phyloP scores from a whole-genome alignment of 2,888 invertebrate species.

The Venusia cambrica region DNA sequence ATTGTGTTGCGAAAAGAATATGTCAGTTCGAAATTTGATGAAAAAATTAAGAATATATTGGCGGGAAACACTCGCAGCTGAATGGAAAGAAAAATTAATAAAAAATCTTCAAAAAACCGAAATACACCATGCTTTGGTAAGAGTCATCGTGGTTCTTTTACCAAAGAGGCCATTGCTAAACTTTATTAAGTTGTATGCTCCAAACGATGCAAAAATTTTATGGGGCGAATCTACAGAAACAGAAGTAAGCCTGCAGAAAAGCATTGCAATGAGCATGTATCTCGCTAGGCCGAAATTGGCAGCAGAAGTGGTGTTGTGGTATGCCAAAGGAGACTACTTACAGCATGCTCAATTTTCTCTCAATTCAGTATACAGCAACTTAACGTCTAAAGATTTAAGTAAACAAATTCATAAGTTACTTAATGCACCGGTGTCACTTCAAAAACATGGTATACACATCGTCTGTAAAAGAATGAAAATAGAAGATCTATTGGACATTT shows the following conservation, averaged over 20 bases:
- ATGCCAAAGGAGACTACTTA: slow-evolving; percentile 57
- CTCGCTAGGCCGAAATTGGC: slow-evolving; percentile 49
- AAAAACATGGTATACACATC: slow-evolving; percentile 54
- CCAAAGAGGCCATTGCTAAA: slow-evolving; percentile 34
- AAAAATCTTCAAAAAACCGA: slow-evolving; percentile 31
- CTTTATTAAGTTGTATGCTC: slow-evolving; percentile 45
- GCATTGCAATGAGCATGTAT: slow-evolving; percentile 57
- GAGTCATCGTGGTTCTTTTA: slow-evolving; percentile 44
- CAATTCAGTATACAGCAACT: slow-evolving; percentile 49
- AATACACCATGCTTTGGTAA: slow-evolving; percentile 41
- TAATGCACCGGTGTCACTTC: slow-evolving; percentile 51
- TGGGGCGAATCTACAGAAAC: slow-evolving; percentile 44
- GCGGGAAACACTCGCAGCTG: slow-evolving; percentile 38
- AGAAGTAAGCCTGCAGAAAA: slow-evolving; percentile 43
- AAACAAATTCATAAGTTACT: slow-evolving; percentile 42
- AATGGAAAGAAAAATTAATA: slow-evolving; percentile 38
- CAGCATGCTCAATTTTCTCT: slow-evolving; percentile 53
- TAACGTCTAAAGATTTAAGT: slow-evolving; percentile 33
- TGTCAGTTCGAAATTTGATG: slow-evolving; percentile 37
- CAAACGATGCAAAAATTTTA: slow-evolving; percentile 46
- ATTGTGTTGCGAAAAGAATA: slow-evolving; percentile 35
- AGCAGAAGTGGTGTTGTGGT: slow-evolving; percentile 44
- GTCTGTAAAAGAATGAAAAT: slow-evolving; percentile 42
- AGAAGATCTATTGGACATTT: slow-evolving; percentile 38
- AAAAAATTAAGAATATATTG: slow-evolving; percentile 55